phyloP scores from a whole-genome alignment of 1,140 invertebrate species.

The Tenebrio molitor region DNA sequence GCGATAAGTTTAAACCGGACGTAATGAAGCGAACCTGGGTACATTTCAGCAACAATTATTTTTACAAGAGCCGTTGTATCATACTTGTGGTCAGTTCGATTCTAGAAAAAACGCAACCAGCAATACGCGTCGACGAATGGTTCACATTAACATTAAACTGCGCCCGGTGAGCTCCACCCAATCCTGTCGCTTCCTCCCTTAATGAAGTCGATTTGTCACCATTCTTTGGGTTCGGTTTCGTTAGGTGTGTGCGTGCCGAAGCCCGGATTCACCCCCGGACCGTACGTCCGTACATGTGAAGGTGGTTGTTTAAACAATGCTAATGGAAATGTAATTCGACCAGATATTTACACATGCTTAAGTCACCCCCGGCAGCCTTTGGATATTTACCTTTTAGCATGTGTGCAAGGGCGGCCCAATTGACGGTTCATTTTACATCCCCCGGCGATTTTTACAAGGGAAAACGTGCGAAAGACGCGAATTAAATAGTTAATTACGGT shows the following conservation, averaged over 20 bases:
- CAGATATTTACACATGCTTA: conserved; percentile 38
- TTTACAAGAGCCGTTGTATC: too few species aligned
- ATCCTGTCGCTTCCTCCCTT: too few species aligned
- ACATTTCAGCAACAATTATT: too few species aligned
- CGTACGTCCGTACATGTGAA: conserved; percentile 1
- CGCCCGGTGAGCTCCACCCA: too few species aligned
- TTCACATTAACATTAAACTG: too few species aligned
- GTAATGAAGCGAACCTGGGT: not conserved
- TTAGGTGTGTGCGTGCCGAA: conserved; percentile 1
- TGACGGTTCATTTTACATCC: conserved; percentile 18
- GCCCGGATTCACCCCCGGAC: not conserved
- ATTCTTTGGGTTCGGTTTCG: conserved; percentile 22
- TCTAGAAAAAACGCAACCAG: too few species aligned
- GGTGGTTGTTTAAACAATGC: conserved; percentile 28
- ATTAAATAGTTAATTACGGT: conserved; percentile 29
- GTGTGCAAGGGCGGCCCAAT: not conserved
- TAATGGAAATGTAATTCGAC: conserved; percentile 38
- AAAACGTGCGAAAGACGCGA: not conserved
- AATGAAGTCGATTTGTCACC: conserved; percentile 31
- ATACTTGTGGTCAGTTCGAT: too few species aligned
- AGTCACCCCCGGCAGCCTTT: conserved; percentile 19
- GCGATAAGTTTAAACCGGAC: too few species aligned
- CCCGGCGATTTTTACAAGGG: not conserved
- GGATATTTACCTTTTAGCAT: conserved; percentile 8
- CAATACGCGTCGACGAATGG: too few species aligned